Base-by-base conservation (phyloP, 2,113 vertebrate genomes). In the Oncorhynchus keta region DNA sequence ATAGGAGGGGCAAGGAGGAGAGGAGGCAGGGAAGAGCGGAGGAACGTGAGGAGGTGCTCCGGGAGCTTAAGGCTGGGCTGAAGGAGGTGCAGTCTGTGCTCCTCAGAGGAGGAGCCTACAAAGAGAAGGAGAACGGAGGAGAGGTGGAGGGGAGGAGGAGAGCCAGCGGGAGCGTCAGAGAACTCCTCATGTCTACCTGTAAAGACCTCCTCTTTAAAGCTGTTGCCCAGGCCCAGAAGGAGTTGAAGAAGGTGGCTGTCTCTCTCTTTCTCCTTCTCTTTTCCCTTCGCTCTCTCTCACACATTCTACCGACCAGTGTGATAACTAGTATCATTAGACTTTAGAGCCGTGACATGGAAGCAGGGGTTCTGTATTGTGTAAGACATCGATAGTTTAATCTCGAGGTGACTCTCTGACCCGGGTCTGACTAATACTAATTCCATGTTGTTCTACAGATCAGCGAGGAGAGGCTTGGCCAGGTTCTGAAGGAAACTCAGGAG, bases 231-330 rank as follows among this genome's bases (percentile, higher is more conserved):
- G 80, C 90, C 9, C 93, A 89, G 68, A 88, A 1, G 67, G 90
- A 94, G 7, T 93, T 93, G 94, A 89, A 89, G 79, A 92, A 94
- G 93, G 97, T 97, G 93, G 82, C 91, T 76, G 35, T 3, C 22
- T 62, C 16, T 16, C 22, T 51, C 8, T 74, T 16, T 24, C 13
- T 1, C 3, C 9, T 20, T 16, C 28, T 55, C 4, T 26, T 13
- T 72, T 22, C 16, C 22, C 14, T n/a, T 39, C 39, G 1, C 39
- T 9, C 7, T 45, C 39, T 45, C 39, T 45, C 39, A 2, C 39
- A 2, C 39, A 12, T 45, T 45, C 9, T 45, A 45, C 39, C 39
- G 39, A 11, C 39, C 39, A 45, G 39, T 45, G 39, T 45, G 39
- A 45, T 11, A 45, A 45, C 39, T 11, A 45, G 39, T 45, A 45